phyloP scores from a whole-genome alignment of 2,113 vertebrate genomes.

The Setophaga kirtlandii region DNA sequence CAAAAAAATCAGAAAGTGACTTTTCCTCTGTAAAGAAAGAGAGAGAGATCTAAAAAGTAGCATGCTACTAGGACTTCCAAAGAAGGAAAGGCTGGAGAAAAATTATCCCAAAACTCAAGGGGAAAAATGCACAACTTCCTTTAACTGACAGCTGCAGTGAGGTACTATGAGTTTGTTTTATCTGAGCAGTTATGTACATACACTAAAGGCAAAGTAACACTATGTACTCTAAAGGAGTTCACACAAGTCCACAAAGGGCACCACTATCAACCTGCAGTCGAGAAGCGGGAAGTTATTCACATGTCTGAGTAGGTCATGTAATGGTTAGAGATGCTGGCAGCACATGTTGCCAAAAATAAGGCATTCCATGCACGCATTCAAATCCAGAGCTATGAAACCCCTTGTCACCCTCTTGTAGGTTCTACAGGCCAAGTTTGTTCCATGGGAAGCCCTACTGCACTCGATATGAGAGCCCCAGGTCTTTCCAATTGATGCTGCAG shows the following conservation, averaged over 20 bases:
- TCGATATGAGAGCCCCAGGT: not conserved
- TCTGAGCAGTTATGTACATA: not conserved
- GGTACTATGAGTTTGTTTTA: conserved; percentile 25
- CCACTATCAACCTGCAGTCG: not conserved
- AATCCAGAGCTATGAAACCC: not conserved
- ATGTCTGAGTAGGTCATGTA: not conserved
- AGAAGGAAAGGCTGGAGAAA: not conserved
- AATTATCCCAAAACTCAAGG: not conserved
- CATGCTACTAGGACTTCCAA: not conserved
- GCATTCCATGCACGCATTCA: fast-evolving
- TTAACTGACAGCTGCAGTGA: not conserved
- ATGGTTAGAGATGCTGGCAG: not conserved
- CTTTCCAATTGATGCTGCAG: not conserved
- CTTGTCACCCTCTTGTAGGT: fast-evolving
- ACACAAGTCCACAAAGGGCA: not conserved
- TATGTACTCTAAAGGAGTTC: not conserved
- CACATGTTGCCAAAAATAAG: not conserved
- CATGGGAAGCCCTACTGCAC: not conserved
- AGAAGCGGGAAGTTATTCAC: not conserved
- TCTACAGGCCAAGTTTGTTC: not conserved
- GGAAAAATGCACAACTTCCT: not conserved
- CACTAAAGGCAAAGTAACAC: not conserved
- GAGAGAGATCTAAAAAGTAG: not conserved
- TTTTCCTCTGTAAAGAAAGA: not conserved
- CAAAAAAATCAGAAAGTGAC: conserved; percentile 14